These are phyloP conservation scores for Leucopsar rothschildi DNA, from an alignment of 2,113 vertebrate genomes.

Conservation along the genomic window DNA sequence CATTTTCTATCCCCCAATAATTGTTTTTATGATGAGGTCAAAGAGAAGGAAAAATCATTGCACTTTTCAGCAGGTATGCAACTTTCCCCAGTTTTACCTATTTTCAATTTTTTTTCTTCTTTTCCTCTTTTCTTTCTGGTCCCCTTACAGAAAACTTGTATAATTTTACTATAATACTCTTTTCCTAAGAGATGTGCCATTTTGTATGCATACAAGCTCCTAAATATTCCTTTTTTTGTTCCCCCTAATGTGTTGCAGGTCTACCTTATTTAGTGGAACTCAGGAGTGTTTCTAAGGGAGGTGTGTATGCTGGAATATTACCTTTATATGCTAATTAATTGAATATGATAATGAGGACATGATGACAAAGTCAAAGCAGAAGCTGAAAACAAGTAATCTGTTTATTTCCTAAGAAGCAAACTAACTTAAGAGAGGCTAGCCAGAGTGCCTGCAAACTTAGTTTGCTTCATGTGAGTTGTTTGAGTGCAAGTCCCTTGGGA, in stretches of 20 bases:
- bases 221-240: slow-evolving; percentile 16
- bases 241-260: not conserved
- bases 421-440: not conserved
- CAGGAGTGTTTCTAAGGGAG: slow-evolving; percentile 43
- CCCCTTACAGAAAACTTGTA: not conserved
- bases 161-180: not conserved
- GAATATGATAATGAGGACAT: slow-evolving; percentile 73
- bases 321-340: slow-evolving; percentile 67
- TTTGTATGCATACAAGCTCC: not conserved
- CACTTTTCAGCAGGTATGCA: not conserved
- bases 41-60: not conserved
- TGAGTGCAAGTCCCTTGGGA: not conserved
- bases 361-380: slow-evolving; percentile 66
- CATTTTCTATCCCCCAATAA: not conserved
- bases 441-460: not conserved
- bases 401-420: slow-evolving; percentile 38
- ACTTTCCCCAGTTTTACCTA: not conserved
- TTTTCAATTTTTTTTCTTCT: not conserved
- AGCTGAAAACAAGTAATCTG: slow-evolving; percentile 53
- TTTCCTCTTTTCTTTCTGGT: not conserved
- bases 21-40: not conserved
- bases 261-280: slow-evolving; percentile 52
- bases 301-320: slow-evolving; percentile 51
- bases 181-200: not conserved
- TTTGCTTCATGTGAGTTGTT: not conserved